phyloP scores from a whole-genome alignment of 2,888 invertebrate species.

The Autographa pulchrina region DNA sequence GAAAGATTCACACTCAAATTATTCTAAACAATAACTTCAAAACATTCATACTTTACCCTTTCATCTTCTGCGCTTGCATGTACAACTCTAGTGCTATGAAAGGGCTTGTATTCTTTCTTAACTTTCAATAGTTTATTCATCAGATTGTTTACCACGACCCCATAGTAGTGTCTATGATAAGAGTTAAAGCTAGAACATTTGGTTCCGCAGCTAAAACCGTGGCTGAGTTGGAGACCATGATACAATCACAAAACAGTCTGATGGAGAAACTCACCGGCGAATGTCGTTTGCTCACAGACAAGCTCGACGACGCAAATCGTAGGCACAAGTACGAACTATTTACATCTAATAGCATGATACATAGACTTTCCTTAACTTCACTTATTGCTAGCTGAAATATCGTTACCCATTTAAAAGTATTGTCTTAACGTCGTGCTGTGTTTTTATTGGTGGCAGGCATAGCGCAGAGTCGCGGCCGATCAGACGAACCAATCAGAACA shows the following conservation, averaged over 20 bases:
- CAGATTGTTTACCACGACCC: slow-evolving; percentile 85
- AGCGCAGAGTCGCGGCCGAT: slow-evolving; percentile 88
- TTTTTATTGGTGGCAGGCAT: slow-evolving; percentile 90
- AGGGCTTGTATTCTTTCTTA: slow-evolving; percentile 80
- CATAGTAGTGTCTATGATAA: slow-evolving; percentile 56
- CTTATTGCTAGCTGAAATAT: slow-evolving; percentile 69
- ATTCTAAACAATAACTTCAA: slow-evolving; percentile 73
- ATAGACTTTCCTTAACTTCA: slow-evolving; percentile 55
- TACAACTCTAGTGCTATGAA: slow-evolving; percentile 77
- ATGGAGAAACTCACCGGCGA: slow-evolving; percentile 97
- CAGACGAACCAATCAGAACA: slow-evolving; percentile 90
- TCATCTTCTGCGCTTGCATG: slow-evolving; percentile 87
- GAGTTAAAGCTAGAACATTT: slow-evolving; percentile 78
- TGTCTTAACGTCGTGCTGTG: slow-evolving; percentile 89
- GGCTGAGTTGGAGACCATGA: slow-evolving; percentile 96
- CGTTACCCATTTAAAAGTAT: slow-evolving; percentile 81
- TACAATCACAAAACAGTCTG: slow-evolving; percentile 97
- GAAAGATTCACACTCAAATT: slow-evolving; percentile 68
- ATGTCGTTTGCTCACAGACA: slow-evolving; percentile 96
- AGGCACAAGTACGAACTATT: slow-evolving; percentile 95
- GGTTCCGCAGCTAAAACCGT: slow-evolving; percentile 95
- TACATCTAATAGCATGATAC: slow-evolving; percentile 79
- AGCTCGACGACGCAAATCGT: slow-evolving; percentile 96
- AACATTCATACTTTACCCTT: slow-evolving; percentile 89
- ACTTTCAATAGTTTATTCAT: slow-evolving; percentile 92